Evolutionary conservation across 2,888 invertebrate genomes (phyloP).

Genomic region (Drosophila anceps): DNA sequence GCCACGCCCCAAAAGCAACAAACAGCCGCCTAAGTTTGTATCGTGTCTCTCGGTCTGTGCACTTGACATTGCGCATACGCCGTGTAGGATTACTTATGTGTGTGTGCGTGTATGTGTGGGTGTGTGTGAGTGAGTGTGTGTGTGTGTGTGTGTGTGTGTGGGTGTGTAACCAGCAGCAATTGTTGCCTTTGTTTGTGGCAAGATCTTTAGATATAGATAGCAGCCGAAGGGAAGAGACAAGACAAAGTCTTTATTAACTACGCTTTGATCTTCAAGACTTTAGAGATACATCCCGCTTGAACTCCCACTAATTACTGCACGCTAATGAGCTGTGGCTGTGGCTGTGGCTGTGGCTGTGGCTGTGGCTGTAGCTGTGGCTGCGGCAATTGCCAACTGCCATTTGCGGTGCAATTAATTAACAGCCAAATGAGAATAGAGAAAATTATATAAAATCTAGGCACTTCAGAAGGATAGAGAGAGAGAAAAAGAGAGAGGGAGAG

Average conservation of each 20-base stretch:
- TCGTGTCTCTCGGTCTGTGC: constrained; percentile 25
- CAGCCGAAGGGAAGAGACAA: constrained; percentile 16
- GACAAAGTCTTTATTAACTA: constrained; percentile 23
- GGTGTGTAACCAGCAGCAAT: constrained; percentile 63
- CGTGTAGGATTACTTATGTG: constrained; percentile 27
- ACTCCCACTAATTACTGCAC: constrained; percentile 56
- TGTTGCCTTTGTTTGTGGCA: constrained; percentile 60
- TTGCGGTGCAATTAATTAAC: constrained; percentile 79
- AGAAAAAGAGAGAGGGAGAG: not conserved
- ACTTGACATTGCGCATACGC: constrained; percentile 70
- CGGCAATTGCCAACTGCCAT: constrained; percentile 60
- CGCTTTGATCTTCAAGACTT: constrained; percentile 31
- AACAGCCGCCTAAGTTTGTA: constrained; percentile 18
- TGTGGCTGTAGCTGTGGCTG: constrained; percentile 31
- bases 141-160: constrained; percentile 1
- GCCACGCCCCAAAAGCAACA: constrained; percentile 47
- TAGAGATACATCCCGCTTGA: constrained; percentile 14
- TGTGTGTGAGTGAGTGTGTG: constrained; percentile 20
- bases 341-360: constrained; percentile 36
- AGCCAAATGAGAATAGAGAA: constrained; percentile 67
- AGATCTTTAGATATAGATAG: constrained; percentile 16
- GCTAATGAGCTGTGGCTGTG: constrained; percentile 62
- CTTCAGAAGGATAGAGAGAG: constrained; percentile 42
- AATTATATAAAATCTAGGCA: constrained; percentile 75
- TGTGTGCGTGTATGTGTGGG: constrained; percentile 10